These are phyloP conservation scores for Brachionus angularis DNA, from an alignment of 1,140 invertebrate genomes.

Conservation along the genomic window DNA sequence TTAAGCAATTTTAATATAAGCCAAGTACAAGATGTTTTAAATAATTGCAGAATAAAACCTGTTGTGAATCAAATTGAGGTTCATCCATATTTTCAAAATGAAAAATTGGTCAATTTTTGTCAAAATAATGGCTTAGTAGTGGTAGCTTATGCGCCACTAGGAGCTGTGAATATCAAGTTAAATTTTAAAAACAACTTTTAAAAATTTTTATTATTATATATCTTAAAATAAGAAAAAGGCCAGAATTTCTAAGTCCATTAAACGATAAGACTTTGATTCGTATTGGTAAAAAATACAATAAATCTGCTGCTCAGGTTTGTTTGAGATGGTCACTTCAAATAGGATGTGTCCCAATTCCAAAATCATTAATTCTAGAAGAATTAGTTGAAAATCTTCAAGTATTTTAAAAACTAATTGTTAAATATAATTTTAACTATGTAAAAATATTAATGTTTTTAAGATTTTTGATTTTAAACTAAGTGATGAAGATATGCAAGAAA, in stretches of 20 bases:
- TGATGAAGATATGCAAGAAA: not conserved
- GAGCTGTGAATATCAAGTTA: not conserved
- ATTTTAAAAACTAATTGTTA: too few species aligned
- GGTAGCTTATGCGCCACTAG: not conserved
- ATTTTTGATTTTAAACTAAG: not conserved
- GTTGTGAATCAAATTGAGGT: constrained; percentile 59
- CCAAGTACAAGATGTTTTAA: constrained; percentile 52
- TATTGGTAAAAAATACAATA: not conserved
- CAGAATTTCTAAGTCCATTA: not conserved
- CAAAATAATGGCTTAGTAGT: constrained; percentile 49
- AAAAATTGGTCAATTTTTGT: constrained; percentile 47
- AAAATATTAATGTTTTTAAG: too few species aligned
- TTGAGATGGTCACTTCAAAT: not conserved
- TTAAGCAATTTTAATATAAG: constrained; percentile 55
- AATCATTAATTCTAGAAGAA: not conserved
- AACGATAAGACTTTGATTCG: not conserved
- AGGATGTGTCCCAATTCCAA: not conserved
- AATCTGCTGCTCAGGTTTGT: not conserved
- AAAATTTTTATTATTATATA: too few species aligned
- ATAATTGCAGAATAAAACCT: constrained; percentile 51
- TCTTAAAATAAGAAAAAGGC: not conserved
- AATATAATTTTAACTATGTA: too few species aligned
- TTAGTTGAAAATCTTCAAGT: not conserved
- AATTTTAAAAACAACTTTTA: too few species aligned
- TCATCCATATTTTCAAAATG: constrained; percentile 57